Evolutionary conservation across 2,113 vertebrate species (phyloP), one percentile per base, ranked within the genome.

Genomic region (Malaclemys terrapin): DNA sequence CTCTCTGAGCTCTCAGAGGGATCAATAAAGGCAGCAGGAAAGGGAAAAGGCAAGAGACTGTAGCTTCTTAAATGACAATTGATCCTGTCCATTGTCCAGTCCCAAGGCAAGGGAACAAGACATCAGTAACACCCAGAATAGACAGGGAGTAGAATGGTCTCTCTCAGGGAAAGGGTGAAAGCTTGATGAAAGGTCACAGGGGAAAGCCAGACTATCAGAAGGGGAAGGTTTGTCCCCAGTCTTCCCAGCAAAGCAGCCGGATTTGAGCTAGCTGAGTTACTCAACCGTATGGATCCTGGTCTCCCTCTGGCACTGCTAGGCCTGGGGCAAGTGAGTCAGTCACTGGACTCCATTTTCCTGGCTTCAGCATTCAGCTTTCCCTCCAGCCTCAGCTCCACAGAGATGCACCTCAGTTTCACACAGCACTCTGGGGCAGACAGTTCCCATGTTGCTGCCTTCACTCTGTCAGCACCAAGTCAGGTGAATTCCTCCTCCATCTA

Each of bases 31-130:
- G 88, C 85, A 91, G 95, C 89, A 96, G 84, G 92, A 97, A 97
- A 94, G 90, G 89, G 91, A 94, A 97, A 97, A 93, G 19, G 88
- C 80, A 93, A 94, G 93, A 75, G 91, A 93, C 84, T 96, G 94
- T 94, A 96, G 57, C 83, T 96, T 97, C 93, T 96, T 97, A 98
- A 98, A 98, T 96, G 94, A 97, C 93, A 96, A 98, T 97, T 97
- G 94, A 98, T 98, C 98, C 96, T 93, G 72, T 93, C 96, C 93
- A 94, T 94, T 98, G 96, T 97, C 94, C 94, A 96, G 84, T 93
- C 94, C 87, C 75, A 87, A 57, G 75, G 84, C 56, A 96, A 69
- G 94, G 81, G 91, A 98, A 83, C 88, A 97, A 96, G 95, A 91
- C 97, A 98, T 98, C 96, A 93, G 95, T 97, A 97, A 97, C 93